Conservation (phyloP, 2,113 vertebrate species). For the Pangasianodon hypophthalmus region DNA sequence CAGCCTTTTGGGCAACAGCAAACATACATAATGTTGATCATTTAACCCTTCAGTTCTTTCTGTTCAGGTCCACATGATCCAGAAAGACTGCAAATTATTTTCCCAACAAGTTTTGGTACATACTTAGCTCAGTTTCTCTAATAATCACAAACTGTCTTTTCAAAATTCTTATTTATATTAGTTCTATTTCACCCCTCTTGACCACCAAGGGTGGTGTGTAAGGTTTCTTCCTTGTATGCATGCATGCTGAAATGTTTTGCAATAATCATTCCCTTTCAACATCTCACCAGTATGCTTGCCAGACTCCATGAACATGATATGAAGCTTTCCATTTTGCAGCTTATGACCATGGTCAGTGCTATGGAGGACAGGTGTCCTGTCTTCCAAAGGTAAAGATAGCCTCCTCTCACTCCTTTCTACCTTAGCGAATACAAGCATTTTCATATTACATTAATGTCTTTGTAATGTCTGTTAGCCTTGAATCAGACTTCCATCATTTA, state of each 20-base stretch:
- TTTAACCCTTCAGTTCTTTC: not conserved
- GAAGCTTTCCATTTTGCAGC: not conserved
- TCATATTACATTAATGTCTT: not conserved
- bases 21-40: not conserved
- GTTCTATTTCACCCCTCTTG: not conserved
- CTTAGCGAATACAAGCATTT: not conserved
- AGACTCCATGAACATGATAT: not conserved
- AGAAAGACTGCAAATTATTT: not conserved
- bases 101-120: not conserved
- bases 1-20: not conserved
- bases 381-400: not conserved
- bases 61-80: not conserved
- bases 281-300: not conserved
- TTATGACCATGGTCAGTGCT: not conserved
- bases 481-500: not conserved
- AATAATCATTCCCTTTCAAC: not conserved
- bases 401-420: too few relatives aligned
- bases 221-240: not conserved
- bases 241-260: not conserved
- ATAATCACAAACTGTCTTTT: not conserved
- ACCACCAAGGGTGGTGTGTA: not conserved
- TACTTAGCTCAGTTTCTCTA: not conserved
- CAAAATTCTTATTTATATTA: not conserved
- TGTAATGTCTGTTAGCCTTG: not conserved
- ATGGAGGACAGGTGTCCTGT: not conserved